Conservation (phyloP, 2,888 invertebrate genomes). For the Drosophila lutescens region DNA sequence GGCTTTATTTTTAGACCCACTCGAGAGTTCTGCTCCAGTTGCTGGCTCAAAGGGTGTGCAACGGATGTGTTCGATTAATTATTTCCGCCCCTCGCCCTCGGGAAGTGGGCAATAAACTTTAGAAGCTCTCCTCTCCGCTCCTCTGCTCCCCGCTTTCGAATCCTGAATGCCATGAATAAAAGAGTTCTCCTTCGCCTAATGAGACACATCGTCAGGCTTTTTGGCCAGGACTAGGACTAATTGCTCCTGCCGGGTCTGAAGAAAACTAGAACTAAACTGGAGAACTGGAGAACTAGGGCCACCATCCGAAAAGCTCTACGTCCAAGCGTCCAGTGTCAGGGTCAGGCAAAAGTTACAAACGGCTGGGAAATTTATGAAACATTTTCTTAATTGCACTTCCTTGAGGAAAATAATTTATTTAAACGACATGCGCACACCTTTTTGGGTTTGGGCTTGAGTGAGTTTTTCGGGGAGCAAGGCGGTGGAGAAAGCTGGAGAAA, state of each 20-base stretch:
- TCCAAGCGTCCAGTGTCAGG: constrained; percentile 38
- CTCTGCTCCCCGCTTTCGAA: constrained; percentile 10
- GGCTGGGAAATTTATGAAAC: constrained; percentile 82
- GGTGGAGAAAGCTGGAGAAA: neutral
- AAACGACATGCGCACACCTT: constrained; percentile 82
- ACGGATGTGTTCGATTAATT: constrained; percentile 49
- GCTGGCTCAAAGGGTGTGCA: constrained; percentile 44
- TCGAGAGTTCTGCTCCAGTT: constrained; percentile 43
- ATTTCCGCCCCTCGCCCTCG: constrained; percentile 35
- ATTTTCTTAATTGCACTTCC: constrained; percentile 84
- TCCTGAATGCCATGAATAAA: constrained; percentile 30
- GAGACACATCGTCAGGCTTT: constrained; percentile 40
- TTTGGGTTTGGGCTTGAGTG: neutral
- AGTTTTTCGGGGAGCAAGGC: neutral
- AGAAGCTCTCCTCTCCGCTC: constrained; percentile 23
- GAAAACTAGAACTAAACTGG: too few relatives aligned
- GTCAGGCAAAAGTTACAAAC: constrained; percentile 56
- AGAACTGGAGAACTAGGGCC: too few relatives aligned
- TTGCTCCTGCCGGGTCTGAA: constrained; percentile 30
- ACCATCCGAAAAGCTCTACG: neutral
- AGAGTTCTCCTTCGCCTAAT: constrained; percentile 35
- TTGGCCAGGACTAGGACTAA: constrained; percentile 17
- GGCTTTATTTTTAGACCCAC: constrained; percentile 35
- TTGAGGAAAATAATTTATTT: constrained; percentile 83
- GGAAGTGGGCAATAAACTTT: constrained; percentile 36